Base-by-base conservation (phyloP, 2,797 vertebrate genomes). In the Brachyalestes nurse region DNA sequence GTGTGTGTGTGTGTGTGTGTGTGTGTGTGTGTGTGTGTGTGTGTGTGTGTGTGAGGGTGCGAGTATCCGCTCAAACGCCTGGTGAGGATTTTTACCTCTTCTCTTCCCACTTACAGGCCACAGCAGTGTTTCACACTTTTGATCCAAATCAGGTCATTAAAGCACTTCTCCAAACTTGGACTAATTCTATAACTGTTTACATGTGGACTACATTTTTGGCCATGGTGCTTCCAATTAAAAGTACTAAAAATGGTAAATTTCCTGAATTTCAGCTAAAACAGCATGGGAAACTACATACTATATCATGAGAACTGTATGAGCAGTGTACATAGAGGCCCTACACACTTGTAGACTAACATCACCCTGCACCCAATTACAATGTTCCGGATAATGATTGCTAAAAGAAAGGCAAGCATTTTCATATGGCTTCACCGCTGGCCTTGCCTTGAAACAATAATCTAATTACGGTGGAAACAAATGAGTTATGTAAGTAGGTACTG, bases 31-130 rank as follows among this genome's bases (percentile, higher is more conserved):
- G 34, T 34, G 34, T 34, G 34, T 34, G 34, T 34, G 34, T 62
- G 82, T 81, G 75, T 82, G 81, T 76, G 77, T 82, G 74, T 71
- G 64, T 75, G 40, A 25, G 57, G 10, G 19, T 34, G 45, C 34
- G 28, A 34, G 13, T 64, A 2, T 38, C 40, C 62, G 14, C 19
- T 55, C 42, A 53, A 62, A 19, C 47, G 28, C 53, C 47, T 1
- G 28, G 19, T 45, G 34, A 14, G 28, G 17, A 60, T 25, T 47
- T 49, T 49, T 67, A 45, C 45, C 40, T 21, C 40, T 67, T 49
- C n/a, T 13, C 0, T 47, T 17, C 25, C 45, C 49, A n/a, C 25
- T 25, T 25, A 49, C 5, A 23, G 42, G 10, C 47, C 45, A 70
- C 25, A 17, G 21, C 19, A 17, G 12, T 23, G 42, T 42, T 25